Conservation (phyloP, 2,888 invertebrate species). For the Philhelius pedissequus region DNA sequence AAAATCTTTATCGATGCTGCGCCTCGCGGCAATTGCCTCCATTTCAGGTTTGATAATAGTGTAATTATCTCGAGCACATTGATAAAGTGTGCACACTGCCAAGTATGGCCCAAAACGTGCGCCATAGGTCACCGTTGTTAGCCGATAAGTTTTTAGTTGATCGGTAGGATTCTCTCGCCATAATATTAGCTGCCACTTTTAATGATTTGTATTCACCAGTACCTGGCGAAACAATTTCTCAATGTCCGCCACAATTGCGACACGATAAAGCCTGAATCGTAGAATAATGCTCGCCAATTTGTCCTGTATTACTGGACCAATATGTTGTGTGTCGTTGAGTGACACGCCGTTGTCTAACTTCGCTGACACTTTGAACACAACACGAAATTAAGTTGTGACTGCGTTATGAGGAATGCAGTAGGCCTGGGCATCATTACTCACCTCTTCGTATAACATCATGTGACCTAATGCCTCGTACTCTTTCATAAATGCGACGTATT, state of each 20-base stretch:
- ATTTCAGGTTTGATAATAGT: neutral
- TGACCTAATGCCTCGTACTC: conserved; percentile 35
- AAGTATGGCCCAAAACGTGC: too few species aligned
- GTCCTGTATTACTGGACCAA: conserved; percentile 20
- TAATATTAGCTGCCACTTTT: neutral
- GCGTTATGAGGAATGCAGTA: conserved; percentile 33
- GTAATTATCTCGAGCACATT: too few species aligned
- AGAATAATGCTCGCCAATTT: conserved; percentile 2
- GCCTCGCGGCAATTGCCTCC: conserved; percentile 20
- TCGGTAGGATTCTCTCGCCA: conserved; percentile 17
- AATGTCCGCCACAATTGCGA: conserved; percentile 10
- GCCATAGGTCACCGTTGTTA: too few species aligned
- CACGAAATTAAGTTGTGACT: neutral
- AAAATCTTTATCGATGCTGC: conserved; percentile 21
- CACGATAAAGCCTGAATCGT: conserved; percentile 8
- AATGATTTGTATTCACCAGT: too few species aligned
- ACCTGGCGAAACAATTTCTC: conserved; percentile 21
- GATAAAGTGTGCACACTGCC: too few species aligned
- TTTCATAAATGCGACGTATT: conserved; percentile 35
- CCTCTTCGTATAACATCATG: neutral
- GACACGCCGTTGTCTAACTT: conserved; percentile 28
- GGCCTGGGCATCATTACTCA: neutral
- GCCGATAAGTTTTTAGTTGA: too few species aligned
- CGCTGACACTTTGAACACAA: conserved; percentile 31
- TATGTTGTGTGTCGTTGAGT: conserved; percentile 29